A percentile compares a stretch with the other conserved stretches of the same genome.
Conservation (phyloP, 2,113 vertebrate species). For the Silurus glanis region DNA sequence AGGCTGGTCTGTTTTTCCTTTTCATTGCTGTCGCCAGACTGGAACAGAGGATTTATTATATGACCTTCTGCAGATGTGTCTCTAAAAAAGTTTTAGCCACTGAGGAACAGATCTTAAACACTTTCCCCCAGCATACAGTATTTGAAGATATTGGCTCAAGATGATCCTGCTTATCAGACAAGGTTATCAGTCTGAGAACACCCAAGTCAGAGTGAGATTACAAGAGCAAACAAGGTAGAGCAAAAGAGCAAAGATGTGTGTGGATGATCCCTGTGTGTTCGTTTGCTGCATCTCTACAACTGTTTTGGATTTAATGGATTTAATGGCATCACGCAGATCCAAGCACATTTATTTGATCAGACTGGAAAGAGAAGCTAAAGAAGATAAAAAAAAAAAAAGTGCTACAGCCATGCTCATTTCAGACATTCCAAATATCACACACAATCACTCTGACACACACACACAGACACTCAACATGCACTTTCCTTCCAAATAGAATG, state of each 20-base stretch:
- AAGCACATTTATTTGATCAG: slow-evolving; percentile 55
- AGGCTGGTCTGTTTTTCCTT: too few species aligned
- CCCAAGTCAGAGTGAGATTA: slow-evolving; percentile 12
- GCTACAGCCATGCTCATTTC: slow-evolving; percentile 26
- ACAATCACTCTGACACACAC: not conserved
- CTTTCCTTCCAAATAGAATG: not conserved
- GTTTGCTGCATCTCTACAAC: slow-evolving; percentile 31
- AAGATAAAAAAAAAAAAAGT: slow-evolving; percentile 51
- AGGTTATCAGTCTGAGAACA: slow-evolving; percentile 20
- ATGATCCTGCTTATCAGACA: slow-evolving; percentile 23
- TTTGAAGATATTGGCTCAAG: not conserved
- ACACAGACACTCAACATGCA: not conserved
- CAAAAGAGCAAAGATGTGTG: slow-evolving; percentile 3
- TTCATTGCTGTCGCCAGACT: too few species aligned
- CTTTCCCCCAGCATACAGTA: not conserved
- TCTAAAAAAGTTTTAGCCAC: not conserved
- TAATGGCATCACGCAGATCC: slow-evolving; percentile 49
- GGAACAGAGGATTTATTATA: too few species aligned
- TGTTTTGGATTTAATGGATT: slow-evolving; percentile 32
- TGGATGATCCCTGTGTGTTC: slow-evolving; percentile 22
- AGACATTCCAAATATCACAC: slow-evolving; percentile 32
- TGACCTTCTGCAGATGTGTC: not conserved
- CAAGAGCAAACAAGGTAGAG: not conserved
- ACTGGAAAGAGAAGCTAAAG: slow-evolving; percentile 35
- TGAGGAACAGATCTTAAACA: not conserved